phyloP scores from a whole-genome alignment of 2,797 vertebrate species.

The Morelia viridis region DNA sequence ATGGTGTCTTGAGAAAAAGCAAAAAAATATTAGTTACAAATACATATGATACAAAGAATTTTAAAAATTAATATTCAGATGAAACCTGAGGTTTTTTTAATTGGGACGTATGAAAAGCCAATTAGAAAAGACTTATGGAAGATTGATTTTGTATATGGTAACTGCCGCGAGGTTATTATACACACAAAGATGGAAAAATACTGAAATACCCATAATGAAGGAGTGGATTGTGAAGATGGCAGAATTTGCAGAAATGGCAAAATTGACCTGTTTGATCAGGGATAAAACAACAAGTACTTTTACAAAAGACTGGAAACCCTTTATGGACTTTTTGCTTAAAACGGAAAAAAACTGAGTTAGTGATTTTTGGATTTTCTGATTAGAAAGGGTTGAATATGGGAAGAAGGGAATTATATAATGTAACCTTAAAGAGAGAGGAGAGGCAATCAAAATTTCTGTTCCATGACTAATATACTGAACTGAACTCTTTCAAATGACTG shows the following conservation, averaged over 20 bases:
- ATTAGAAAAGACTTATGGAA: neutral
- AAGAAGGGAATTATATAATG: no score
- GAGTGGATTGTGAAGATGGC: neutral
- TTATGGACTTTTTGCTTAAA: no score
- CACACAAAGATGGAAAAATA: neutral
- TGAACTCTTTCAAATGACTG: neutral
- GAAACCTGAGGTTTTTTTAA: neutral
- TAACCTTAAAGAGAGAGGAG: neutral
- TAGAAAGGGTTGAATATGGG: no score
- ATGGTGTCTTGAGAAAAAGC: no score
- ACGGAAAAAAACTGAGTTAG: no score
- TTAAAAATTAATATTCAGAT: neutral
- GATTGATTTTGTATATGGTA: neutral
- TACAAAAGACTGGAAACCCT: no score
- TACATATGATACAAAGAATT: neutral
- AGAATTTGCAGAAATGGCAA: neutral
- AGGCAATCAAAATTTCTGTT: neutral
- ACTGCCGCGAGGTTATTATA: neutral
- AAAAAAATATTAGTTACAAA: neutral
- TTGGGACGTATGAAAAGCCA: neutral
- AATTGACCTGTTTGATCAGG: neutral
- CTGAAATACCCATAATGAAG: neutral
- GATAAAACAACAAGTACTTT: no score
- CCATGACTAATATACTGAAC: neutral
- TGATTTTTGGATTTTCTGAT: no score